Base-by-base conservation (phyloP, 2,113 vertebrate species). In the Sapayoa aenigma region DNA sequence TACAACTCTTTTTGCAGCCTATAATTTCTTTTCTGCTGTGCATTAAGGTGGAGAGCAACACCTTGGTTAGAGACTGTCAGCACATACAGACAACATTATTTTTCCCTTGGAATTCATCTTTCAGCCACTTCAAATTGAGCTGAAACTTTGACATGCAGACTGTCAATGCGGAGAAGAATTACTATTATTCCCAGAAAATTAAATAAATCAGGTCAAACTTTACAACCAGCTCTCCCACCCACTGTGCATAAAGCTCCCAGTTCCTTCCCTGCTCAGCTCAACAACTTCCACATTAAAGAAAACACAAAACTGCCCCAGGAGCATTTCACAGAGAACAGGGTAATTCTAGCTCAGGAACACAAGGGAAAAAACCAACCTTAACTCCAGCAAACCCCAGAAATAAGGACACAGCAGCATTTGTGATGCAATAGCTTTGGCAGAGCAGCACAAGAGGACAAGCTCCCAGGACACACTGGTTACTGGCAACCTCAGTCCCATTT, bases 41-140 rank as follows among this genome's bases (percentile, higher is more conserved):
- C n/a, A 3, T 35, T 68, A 71, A 89, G 84, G 87, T 87, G 76
- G 21, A 65, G 69, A 81, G 85, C 85, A 95, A 85, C 86, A 87
- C 55, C 81, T 94, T 27, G 50, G 94, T 77, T 50, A 90, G 93
- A 81, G 87, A 22, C 82, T 65, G 77, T 89, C 97, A 96, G 93
- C 89, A 82, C 85, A 9, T 77, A 74, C 94, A 96, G 27, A 82
- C 59, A 44, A 50, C 72, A 47, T 81, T 89, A 46, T 75, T 95
- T 53, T 76, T 58, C 42, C 90, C 94, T 93, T 95, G 86, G 69
- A 96, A 90, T 94, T 93, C 85, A 91, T 94, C 95, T 96, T 81
- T 89, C 93, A 96, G 19, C 77, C 44, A 4, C 87, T 96, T 94
- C 94, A 93, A 96, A 91, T 56, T 17, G 73, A 96, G 90, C 94